Base-by-base conservation (phyloP, 1,140 invertebrate species). In the Scaptomyza pallida region DNA sequence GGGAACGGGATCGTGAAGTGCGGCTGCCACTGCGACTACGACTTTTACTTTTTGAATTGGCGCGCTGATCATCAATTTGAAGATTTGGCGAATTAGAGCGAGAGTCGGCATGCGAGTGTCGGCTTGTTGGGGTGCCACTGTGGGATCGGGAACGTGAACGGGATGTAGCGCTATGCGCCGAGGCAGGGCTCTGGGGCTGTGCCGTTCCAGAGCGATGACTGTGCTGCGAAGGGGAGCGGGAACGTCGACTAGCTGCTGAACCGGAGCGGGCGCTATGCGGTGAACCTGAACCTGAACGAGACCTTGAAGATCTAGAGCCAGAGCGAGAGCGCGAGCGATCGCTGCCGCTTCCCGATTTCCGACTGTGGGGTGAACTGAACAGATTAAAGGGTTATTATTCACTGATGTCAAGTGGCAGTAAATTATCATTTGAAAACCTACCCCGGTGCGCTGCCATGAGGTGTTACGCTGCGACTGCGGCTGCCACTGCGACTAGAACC, bases 71-170 rank as follows among this genome's bases (percentile, higher is more conserved):
- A 23, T 90, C 91, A 51, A 91, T 90, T 63, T 91, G 90, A 6
- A 91, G 82, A 71, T 92, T 93, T 0, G 90, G 91, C n/a, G 92
- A 93, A 21, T 92, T 89, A 4, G 93, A 93, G 8, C 92, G 89
- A 2, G 83, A 91, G 6, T 89, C 83, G 8, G 75, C 17, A 77
- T 79, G 16, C 15, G 51, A 12, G 56, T 74, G 15, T 54, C 67
- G 52, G 64, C 55, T 19, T 57, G 21, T 8, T 43, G 33, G 63
- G 47, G 43, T 52, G n/a, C 44, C 44, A 13, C 74, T 70, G 15
- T 64, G 63, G n/a, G 41, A 44, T 9, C 65, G 65, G 1, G 72
- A 78, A 0, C 47, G 57, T 16, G 75, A 72, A 48, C 40, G 60
- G n/a, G 76, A 73, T 1, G 62, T 2, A 59, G 5, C 47, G 30